Conservation (phyloP, 1,140 invertebrate species). For the Pseudoatta argentina region DNA sequence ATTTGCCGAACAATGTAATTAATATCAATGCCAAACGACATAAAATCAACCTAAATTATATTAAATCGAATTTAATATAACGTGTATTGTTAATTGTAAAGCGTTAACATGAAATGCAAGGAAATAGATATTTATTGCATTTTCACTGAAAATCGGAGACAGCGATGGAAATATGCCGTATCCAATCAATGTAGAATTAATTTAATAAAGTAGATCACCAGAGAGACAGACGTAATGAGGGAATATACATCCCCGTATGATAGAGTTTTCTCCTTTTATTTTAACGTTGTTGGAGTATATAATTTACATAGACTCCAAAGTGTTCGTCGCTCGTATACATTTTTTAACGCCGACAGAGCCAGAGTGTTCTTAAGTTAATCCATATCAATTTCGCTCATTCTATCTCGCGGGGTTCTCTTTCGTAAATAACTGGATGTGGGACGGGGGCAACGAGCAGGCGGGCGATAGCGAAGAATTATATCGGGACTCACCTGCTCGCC, state of each 20-base stretch:
- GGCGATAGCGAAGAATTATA: slow-evolving; percentile 60
- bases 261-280: neutral
- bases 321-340: slow-evolving; percentile 17
- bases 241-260: neutral
- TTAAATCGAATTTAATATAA: neutral
- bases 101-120: neutral
- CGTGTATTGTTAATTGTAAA: neutral
- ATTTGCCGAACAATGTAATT: neutral
- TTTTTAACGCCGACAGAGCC: slow-evolving; percentile 21
- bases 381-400: slow-evolving; percentile 55
- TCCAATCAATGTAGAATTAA: slow-evolving; percentile 36
- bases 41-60: neutral
- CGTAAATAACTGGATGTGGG: slow-evolving; percentile 34
- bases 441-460: slow-evolving; percentile 8
- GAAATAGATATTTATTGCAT: slow-evolving; percentile 10
- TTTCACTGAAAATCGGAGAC: slow-evolving; percentile 4
- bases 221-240: slow-evolving; percentile 12
- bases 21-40: neutral
- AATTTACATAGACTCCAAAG: slow-evolving; percentile 20
- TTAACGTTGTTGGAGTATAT: neutral
- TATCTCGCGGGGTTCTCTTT: slow-evolving; percentile 26
- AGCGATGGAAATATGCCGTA: neutral
- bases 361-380: slow-evolving; percentile 37
- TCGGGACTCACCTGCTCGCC: slow-evolving; percentile 50
- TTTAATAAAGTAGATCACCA: neutral